Evolutionary conservation across 2,888 invertebrate species (phyloP).

Genomic region (Agrochola litura): DNA sequence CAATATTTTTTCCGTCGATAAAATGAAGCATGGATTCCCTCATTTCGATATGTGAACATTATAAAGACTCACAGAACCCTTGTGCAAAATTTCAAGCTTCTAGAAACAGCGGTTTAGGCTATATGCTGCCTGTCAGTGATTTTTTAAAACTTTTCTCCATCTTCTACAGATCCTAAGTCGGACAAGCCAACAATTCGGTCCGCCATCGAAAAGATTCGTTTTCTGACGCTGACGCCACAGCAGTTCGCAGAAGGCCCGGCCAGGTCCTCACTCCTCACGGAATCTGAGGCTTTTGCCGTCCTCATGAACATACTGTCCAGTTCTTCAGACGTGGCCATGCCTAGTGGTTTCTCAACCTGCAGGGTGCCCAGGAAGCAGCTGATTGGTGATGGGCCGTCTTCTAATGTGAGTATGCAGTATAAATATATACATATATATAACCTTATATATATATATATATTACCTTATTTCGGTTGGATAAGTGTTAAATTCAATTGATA

Average conservation of each 20-base stretch:
- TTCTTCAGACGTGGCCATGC: constrained; percentile 92
- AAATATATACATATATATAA: too few species aligned
- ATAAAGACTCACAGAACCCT: too few species aligned
- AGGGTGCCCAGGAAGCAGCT: constrained; percentile 86
- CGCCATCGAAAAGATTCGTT: constrained; percentile 94
- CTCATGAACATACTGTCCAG: constrained; percentile 95
- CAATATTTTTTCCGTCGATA: too few species aligned
- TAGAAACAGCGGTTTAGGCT: not conserved
- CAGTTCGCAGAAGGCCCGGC: constrained; percentile 96
- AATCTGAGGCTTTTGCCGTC: constrained; percentile 95
- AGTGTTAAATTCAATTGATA: too few species aligned
- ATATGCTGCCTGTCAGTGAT: not conserved
- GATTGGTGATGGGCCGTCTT: constrained; percentile 77
- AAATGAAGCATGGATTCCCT: too few species aligned
- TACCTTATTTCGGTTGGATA: too few species aligned
- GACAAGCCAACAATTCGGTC: constrained; percentile 89
- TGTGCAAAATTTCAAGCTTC: not conserved
- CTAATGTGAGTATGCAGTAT: constrained; percentile 70
- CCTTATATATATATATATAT: too few species aligned
- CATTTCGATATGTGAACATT: too few species aligned
- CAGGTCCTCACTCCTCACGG: constrained; percentile 93
- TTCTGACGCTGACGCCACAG: constrained; percentile 94
- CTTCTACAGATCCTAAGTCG: constrained; percentile 72
- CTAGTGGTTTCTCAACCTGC: constrained; percentile 92
- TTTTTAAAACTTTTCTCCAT: not conserved